Percentiles rank a stretch among this genome's conserved stretches.
Evolutionary conservation across 2,113 vertebrate species (phyloP).

Genomic region (Prionailurus viverrinus): DNA sequence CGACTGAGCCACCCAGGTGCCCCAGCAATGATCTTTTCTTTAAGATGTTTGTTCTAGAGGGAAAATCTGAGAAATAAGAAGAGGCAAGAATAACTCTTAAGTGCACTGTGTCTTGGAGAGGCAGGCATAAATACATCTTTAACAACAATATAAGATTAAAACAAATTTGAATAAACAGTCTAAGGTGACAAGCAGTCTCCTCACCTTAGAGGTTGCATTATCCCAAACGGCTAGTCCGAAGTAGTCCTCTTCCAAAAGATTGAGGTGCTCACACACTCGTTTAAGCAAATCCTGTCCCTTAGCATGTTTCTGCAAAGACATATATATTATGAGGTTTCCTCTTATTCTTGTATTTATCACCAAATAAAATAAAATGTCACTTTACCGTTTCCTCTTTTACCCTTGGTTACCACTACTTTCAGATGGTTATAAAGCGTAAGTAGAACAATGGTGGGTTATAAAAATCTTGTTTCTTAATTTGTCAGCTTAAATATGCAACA

Average conservation of each 20-base stretch:
- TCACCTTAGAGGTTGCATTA: conserved; percentile 91
- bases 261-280: conserved; percentile 97
- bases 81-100: conserved; percentile 2
- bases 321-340: conserved; percentile 49
- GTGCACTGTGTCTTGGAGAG: background rate
- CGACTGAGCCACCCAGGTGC: too few relatives aligned
- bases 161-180: background rate
- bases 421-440: background rate
- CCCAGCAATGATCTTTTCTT: background rate
- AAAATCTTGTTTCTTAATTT: conserved; percentile 44
- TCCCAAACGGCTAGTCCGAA: conserved; percentile 96
- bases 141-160: conserved; percentile 33
- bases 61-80: conserved; percentile 59
- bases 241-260: conserved; percentile 98
- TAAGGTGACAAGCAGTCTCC: conserved; percentile 3
- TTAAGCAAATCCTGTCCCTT: conserved; percentile 97
- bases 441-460: background rate
- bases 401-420: conserved; percentile 53
- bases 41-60: conserved; percentile 32
- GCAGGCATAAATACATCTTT: conserved; percentile 11
- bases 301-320: conserved; percentile 93
- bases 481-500: conserved; percentile 34
- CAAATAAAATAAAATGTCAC: conserved; percentile 51
- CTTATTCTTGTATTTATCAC: background rate
- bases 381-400: conserved; percentile 39